Conservation (phyloP, 2,113 vertebrate genomes). For the Elanus axillaris region DNA sequence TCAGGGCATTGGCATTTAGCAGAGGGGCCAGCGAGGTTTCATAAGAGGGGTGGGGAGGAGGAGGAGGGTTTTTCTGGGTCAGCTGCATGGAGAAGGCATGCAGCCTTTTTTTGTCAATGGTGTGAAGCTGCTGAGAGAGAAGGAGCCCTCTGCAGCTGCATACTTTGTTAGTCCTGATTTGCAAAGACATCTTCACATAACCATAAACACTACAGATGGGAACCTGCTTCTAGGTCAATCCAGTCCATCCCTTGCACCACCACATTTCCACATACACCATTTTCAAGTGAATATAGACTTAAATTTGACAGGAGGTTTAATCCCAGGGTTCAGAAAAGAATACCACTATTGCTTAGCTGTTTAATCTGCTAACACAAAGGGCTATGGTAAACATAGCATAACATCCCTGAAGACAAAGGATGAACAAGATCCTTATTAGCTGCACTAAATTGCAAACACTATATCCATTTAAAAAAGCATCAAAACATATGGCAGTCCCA, state of each 20-base stretch:
- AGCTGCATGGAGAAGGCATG: background rate
- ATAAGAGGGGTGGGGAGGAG: background rate
- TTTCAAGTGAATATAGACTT: background rate
- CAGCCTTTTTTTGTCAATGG: background rate
- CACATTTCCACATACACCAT: background rate
- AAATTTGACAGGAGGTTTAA: slow-evolving; percentile 6
- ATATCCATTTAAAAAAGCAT: background rate
- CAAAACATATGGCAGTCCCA: background rate
- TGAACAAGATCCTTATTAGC: slow-evolving; percentile 15
- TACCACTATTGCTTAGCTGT: slow-evolving; percentile 14
- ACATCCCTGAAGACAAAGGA: slow-evolving; percentile 9
- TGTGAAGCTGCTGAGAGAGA: background rate
- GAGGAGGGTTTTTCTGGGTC: slow-evolving; percentile 49
- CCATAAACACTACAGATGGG: slow-evolving; percentile 44
- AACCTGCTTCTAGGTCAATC: slow-evolving; percentile 51
- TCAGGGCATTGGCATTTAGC: background rate
- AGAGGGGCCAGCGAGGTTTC: slow-evolving; percentile 1
- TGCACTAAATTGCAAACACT: background rate
- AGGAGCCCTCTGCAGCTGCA: slow-evolving; percentile 8
- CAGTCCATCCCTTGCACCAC: background rate
- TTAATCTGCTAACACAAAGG: slow-evolving; percentile 35
- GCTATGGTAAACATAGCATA: background rate
- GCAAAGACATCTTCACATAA: slow-evolving; percentile 51
- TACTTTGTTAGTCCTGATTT: slow-evolving; percentile 35
- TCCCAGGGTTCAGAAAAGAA: slow-evolving; percentile 11